Base-by-base conservation (phyloP, 2,797 vertebrate species). In the Carapus acus region DNA sequence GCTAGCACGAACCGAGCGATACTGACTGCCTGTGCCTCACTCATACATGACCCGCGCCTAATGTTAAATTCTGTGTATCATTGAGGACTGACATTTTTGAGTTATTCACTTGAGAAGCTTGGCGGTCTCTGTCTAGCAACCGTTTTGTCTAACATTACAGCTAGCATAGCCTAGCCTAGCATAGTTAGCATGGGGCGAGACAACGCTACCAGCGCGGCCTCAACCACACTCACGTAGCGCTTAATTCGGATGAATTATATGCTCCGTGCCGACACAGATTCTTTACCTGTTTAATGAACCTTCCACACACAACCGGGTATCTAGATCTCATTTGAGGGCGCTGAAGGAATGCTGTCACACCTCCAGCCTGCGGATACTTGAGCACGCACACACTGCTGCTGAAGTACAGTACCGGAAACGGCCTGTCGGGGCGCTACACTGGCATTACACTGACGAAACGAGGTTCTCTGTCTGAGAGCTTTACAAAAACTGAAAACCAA, bases 241-340 rank as follows among this genome's bases (percentile, higher is more conserved):
- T 0, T 19, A 40, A 43, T 2, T 2, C 8, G 17, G 11, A 16
- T 3, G 1, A n/a, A 11, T 1, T 6, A 1, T 1, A 0, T 2
- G 3, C 1, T 33, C 31, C 31, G 6, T 33, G 14, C 6, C 3
- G 1, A 12, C 6, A 21, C 27, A 14, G 40, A 43, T 14, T 2
- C 2, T 27, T 18, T 83, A 87, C 82, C 85, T 81, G 82, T 74
- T 87, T 83, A 68, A 20, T 0, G 46, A 62, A 50, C 15, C 79
- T 49, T 71, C 55, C 65, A 81, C 37, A 83, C 31, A 75, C 42
- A 83, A 63, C 63, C 23, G 55, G 77, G 40, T 74, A 73, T 20
- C 52, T 77, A 54, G 65, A 51, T 4, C 14, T 22, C 17, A 27
- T 20, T 36, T 16, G 27, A 57, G 16, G 8, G 17, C 65, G 71